phyloP scores from a whole-genome alignment of 2,888 invertebrate genomes.

The Drosophila kambysellisi region DNA sequence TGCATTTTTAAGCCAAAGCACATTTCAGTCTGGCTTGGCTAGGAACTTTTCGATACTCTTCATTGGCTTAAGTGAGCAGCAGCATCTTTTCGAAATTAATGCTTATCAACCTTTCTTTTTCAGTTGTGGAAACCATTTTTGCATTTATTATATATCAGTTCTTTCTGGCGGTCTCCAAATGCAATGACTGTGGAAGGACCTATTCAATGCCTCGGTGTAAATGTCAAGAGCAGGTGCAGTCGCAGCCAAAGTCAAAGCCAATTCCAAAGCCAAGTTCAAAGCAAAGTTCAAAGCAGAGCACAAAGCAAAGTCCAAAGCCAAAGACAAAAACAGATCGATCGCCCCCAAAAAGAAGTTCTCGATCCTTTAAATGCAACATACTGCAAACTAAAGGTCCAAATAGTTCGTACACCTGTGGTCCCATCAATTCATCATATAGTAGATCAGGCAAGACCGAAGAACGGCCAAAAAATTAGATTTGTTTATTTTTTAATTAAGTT shows the following conservation, averaged over 20 bases:
- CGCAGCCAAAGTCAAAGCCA: background rate
- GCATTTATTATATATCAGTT: constrained; percentile 58
- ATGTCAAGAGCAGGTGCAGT: background rate
- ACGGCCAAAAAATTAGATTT: background rate
- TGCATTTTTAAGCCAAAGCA: constrained; percentile 42
- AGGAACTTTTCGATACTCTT: constrained; percentile 38
- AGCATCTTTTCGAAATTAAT: background rate
- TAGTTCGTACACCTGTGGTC: constrained; percentile 23
- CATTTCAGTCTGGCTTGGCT: constrained; percentile 44
- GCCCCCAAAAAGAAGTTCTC: background rate
- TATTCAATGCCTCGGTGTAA: background rate
- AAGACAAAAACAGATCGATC: background rate
- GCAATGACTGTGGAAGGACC: background rate
- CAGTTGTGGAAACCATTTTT: constrained; percentile 62
- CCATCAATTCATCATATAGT: background rate
- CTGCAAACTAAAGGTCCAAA: constrained; percentile 7
- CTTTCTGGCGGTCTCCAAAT: constrained; percentile 32
- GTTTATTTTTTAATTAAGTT: constrained; percentile 21
- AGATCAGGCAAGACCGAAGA: background rate
- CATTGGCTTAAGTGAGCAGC: constrained; percentile 48
- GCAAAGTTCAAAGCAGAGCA: background rate
- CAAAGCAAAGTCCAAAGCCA: background rate
- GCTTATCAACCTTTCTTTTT: background rate
- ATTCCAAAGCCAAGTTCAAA: background rate
- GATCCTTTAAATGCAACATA: constrained; percentile 14